These are phyloP conservation scores for Odontocerum albicorne DNA, from an alignment of 2,888 invertebrate genomes.

Conservation along the genomic window DNA sequence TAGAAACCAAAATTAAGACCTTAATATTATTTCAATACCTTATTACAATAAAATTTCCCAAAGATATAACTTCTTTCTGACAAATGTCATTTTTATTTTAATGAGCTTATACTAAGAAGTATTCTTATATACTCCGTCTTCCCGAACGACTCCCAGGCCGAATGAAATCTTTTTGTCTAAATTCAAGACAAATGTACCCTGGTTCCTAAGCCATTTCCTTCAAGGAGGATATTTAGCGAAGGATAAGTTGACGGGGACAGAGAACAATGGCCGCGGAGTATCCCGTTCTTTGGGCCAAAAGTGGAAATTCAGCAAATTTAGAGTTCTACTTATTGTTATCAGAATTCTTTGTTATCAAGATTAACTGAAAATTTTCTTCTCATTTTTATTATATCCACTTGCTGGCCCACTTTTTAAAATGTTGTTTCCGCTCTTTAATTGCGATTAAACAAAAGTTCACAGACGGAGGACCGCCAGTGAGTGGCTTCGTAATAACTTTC, in stretches of 20 bases:
- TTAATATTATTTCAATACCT: too few species aligned
- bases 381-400: constrained; percentile 7
- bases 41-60: too few species aligned
- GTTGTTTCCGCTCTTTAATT: constrained; percentile 23
- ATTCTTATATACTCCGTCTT: not conserved
- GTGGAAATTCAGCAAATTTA: constrained; percentile 28
- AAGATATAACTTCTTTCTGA: too few species aligned
- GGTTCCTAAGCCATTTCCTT: constrained; percentile 21
- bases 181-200: constrained; percentile 18
- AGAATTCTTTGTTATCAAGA: constrained; percentile 23
- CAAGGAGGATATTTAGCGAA: constrained; percentile 13
- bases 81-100: too few species aligned
- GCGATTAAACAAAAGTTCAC: constrained; percentile 16
- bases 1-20: too few species aligned
- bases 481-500: constrained; percentile 9
- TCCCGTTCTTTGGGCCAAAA: constrained; percentile 8
- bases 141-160: constrained; percentile 4
- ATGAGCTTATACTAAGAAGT: too few species aligned
- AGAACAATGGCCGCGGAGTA: constrained; percentile 13
- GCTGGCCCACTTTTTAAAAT: constrained; percentile 13
- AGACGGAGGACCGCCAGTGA: constrained; percentile 2
- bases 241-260: constrained; percentile 30
- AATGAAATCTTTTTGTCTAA: constrained; percentile 19
- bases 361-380: constrained; percentile 18
- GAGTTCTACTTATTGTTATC: constrained; percentile 26